A percentile compares a stretch with the other conserved stretches of the same genome.
Evolutionary conservation across 2,113 vertebrate species (phyloP).

Genomic region (Myrmecophaga tridactyla): DNA sequence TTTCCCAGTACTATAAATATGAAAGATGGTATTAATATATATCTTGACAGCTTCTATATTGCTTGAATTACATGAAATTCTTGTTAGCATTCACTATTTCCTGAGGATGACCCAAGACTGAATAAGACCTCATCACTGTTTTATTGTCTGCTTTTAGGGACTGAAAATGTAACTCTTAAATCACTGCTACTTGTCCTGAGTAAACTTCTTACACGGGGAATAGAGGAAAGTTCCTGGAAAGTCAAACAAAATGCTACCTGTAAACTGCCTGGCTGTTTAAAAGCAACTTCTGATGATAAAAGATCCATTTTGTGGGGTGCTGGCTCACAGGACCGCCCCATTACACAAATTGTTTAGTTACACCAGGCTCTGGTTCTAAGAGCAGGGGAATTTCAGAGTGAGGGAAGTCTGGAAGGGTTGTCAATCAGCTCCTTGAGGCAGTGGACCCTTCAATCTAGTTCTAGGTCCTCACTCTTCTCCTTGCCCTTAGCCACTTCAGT

Average conservation of each 20-base stretch:
- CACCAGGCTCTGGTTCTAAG: background rate
- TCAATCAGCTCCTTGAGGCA: background rate
- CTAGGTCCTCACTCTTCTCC: background rate
- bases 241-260: background rate
- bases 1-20: constrained; percentile 28
- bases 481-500: background rate
- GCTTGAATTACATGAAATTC: constrained; percentile 28
- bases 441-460: background rate
- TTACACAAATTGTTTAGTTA: background rate
- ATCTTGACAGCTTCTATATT: constrained; percentile 17
- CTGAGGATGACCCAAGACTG: constrained; percentile 43
- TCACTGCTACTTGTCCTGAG: constrained; percentile 21
- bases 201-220: constrained; percentile 10
- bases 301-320: background rate
- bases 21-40: constrained; percentile 45
- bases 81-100: constrained; percentile 53
- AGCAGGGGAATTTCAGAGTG: background rate
- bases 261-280: constrained; percentile 21
- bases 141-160: constrained; percentile 58
- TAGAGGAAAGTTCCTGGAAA: constrained; percentile 50
- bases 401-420: background rate
- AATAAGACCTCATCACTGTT: constrained; percentile 59
- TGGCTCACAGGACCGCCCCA: background rate
- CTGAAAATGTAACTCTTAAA: constrained; percentile 53
- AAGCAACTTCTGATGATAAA: constrained; percentile 45